Evolutionary conservation across 2,797 vertebrate species (phyloP), one percentile per base, ranked within the genome.

Genomic region (Cichlasoma orientale): DNA sequence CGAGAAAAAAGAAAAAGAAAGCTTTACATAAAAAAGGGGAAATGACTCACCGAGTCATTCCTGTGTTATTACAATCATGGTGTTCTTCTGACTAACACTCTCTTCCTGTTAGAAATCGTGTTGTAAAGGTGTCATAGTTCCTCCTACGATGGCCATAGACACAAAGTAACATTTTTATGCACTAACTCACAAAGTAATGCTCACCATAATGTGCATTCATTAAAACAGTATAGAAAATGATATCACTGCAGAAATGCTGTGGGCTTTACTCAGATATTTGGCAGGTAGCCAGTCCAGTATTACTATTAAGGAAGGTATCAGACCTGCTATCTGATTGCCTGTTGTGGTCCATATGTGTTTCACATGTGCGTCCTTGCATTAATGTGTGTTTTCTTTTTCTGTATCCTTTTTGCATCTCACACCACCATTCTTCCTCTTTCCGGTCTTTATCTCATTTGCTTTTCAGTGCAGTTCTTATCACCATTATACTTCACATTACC

Each of bases 401-500:
- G 10, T 29, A 4, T 12, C 38, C 5, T 19, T 25, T 50, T 44
- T 56, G 58, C 19, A 44, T 71, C 52, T 61, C 14, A 25, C 5
- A 74, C 53, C 59, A 29, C 21, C 8, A 53, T 7, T 21, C 19
- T 78, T 27, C 31, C 14, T 57, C 55, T 70, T 59, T 31, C 11
- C 19, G 38, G 0, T 38, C 52, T 78, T 1, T 23, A 19, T 78
- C 59, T 3, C 75, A 19, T 66, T 56, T 63, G n/a, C 59, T 79
- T 74, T 36, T 47, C 74, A 25, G 11, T 59, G 18, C 55, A 74
- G 70, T 56, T 79, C 9, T 61, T 75, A 79, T 83, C 78, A 27
- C 47, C 59, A 55, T 9, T 19, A 16, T 70, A 72, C 83, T 33
- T 86, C 72, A 25, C 73, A 77, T 27, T 73, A 77, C 52, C 86